Evolutionary conservation across 2,888 invertebrate genomes (phyloP).

Genomic region (Tachystola acroxantha): DNA sequence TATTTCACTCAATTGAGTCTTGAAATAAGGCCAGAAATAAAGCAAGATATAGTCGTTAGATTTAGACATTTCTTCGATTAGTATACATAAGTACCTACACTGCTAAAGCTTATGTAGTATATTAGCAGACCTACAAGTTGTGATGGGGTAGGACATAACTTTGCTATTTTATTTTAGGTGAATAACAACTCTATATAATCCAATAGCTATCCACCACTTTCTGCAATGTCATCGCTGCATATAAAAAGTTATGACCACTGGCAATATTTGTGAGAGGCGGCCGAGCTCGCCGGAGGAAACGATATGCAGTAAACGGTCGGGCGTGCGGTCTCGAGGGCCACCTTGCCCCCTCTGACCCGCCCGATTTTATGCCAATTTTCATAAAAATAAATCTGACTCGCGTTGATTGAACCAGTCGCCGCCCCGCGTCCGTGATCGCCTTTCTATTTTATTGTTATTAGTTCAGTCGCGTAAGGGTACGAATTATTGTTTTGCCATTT

Average conservation of each 20-base stretch:
- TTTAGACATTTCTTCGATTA: too few relatives aligned
- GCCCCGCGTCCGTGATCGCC: conserved; percentile 63
- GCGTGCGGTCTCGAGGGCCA: conserved; percentile 73
- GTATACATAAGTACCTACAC: too few relatives aligned
- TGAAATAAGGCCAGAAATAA: too few relatives aligned
- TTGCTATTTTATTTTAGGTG: too few relatives aligned
- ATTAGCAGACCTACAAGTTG: too few relatives aligned
- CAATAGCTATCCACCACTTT: conserved; percentile 52
- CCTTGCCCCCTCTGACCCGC: conserved; percentile 66
- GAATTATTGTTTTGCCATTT: conserved; percentile 76
- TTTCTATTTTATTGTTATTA: conserved; percentile 78
- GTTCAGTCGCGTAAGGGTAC: conserved; percentile 68
- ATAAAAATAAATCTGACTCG: conserved; percentile 77
- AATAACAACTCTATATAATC: conserved; percentile 36
- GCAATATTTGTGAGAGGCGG: conserved; percentile 69
- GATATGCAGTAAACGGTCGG: conserved; percentile 78
- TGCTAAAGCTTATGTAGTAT: too few relatives aligned
- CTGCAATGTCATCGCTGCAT: conserved; percentile 77
- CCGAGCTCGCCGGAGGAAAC: conserved; percentile 58
- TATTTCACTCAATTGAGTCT: too few relatives aligned
- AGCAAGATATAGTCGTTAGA: too few relatives aligned
- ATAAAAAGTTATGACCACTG: conserved; percentile 77
- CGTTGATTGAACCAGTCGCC: conserved; percentile 77
- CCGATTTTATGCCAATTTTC: conserved; percentile 78
- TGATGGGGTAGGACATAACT: too few relatives aligned